A percentile compares a stretch with the other conserved stretches of the same genome.
phyloP scores from a whole-genome alignment of 2,888 invertebrate genomes.

The Gortyna flavago region DNA sequence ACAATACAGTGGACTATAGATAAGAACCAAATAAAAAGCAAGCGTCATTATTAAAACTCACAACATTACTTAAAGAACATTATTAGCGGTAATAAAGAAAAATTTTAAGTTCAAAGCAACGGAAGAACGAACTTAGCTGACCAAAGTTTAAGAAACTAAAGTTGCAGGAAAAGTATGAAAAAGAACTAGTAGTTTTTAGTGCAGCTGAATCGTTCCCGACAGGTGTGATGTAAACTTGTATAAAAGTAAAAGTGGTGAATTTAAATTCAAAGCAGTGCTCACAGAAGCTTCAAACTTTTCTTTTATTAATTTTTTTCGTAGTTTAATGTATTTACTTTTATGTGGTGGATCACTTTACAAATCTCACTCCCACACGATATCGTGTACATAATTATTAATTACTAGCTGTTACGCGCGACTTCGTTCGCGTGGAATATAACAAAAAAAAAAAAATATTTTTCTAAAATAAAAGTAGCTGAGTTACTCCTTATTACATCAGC shows the following conservation, averaged over 20 bases:
- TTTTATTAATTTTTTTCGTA: no score
- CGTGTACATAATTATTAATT: no score
- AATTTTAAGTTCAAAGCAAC: neutral
- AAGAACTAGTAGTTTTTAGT: conserved; percentile 35
- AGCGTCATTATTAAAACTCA: neutral
- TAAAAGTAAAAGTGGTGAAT: conserved; percentile 23
- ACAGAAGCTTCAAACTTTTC: neutral
- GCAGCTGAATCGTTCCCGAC: conserved; percentile 18
- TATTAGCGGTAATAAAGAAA: conserved; percentile 7
- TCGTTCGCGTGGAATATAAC: no score
- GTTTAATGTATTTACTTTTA: no score
- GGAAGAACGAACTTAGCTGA: neutral
- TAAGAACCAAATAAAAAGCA: neutral
- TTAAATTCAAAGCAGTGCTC: conserved; percentile 30
- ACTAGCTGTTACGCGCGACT: no score
- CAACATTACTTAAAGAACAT: conserved; percentile 1
- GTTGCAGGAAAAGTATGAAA: conserved; percentile 26
- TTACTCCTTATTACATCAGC: no score
- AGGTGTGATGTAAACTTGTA: conserved; percentile 38
- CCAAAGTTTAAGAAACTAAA: conserved; percentile 26
- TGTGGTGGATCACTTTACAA: no score
- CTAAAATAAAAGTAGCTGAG: no score
- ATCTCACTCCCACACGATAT: no score
- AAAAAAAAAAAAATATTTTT: no score
- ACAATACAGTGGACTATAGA: no score